Conservation (phyloP, 2,113 vertebrate species). For the Laticauda colubrina region DNA sequence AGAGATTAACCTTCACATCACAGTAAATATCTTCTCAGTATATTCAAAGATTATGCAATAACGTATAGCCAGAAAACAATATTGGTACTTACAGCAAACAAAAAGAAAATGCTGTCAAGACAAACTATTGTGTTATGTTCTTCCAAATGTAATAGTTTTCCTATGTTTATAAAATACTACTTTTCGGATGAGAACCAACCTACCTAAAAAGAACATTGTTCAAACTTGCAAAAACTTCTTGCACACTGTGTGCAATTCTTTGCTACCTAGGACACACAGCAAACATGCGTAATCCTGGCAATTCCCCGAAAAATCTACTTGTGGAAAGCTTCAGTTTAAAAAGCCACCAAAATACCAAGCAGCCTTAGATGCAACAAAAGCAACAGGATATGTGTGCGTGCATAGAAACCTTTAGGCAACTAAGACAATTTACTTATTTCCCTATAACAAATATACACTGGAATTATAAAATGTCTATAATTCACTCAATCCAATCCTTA, state of each 20-base stretch:
- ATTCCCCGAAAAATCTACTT: slow-evolving; percentile 39
- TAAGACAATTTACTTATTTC: neutral
- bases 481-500: neutral
- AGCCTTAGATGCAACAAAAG: neutral
- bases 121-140: neutral
- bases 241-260: slow-evolving; percentile 36
- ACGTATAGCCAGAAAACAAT: neutral
- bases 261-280: slow-evolving; percentile 53
- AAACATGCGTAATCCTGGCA: slow-evolving; percentile 32
- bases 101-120: slow-evolving; percentile 22
- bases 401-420: neutral
- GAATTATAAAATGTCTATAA: neutral
- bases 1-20: neutral
- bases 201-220: slow-evolving; percentile 22
- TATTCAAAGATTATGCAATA: slow-evolving; percentile 15
- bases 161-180: slow-evolving; percentile 16
- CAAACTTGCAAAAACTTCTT: neutral
- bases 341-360: slow-evolving; percentile 15
- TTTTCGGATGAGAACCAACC: slow-evolving; percentile 20
- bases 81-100: neutral
- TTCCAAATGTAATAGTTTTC: neutral
- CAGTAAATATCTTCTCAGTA: neutral
- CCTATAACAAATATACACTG: neutral
- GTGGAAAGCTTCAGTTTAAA: neutral
- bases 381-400: neutral